Conservation (phyloP, 2,797 vertebrate species). For the Gymnothorax reevesii region DNA sequence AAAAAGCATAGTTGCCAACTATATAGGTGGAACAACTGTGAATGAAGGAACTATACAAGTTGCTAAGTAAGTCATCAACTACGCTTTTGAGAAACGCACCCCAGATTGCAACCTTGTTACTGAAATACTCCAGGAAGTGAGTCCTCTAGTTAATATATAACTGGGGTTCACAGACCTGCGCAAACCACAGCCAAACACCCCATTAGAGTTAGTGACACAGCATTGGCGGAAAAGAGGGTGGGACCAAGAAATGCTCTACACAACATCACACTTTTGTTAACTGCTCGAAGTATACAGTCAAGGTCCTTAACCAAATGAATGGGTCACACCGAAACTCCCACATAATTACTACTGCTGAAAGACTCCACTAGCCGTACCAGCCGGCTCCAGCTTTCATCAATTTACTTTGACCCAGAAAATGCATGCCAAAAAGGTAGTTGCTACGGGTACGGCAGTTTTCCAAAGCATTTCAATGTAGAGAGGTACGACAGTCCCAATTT, state of each 20-base stretch:
- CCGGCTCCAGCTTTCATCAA: not conserved
- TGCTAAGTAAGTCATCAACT: too few relatives aligned
- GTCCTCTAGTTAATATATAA: constrained; percentile 55
- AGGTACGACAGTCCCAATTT: too few relatives aligned
- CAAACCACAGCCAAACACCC: constrained; percentile 10
- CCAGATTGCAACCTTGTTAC: constrained; percentile 70
- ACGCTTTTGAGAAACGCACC: not conserved
- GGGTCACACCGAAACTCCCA: not conserved
- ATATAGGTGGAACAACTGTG: too few relatives aligned
- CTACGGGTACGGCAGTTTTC: too few relatives aligned
- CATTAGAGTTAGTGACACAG: not conserved
- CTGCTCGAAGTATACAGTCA: constrained; percentile 4
- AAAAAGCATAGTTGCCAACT: too few relatives aligned
- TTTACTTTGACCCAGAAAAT: not conserved
- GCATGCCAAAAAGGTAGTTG: not conserved
- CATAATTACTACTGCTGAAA: not conserved
- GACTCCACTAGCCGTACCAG: not conserved
- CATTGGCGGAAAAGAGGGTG: not conserved
- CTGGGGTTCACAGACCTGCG: not conserved
- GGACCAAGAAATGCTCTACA: constrained; percentile 30
- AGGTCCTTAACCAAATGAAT: not conserved
- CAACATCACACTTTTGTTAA: constrained; percentile 26
- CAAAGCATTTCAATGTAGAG: too few relatives aligned
- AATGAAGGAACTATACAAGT: too few relatives aligned
- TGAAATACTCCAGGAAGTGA: constrained; percentile 64